Conservation (phyloP, 2,888 invertebrate genomes). For the Acrobasis repandana region DNA sequence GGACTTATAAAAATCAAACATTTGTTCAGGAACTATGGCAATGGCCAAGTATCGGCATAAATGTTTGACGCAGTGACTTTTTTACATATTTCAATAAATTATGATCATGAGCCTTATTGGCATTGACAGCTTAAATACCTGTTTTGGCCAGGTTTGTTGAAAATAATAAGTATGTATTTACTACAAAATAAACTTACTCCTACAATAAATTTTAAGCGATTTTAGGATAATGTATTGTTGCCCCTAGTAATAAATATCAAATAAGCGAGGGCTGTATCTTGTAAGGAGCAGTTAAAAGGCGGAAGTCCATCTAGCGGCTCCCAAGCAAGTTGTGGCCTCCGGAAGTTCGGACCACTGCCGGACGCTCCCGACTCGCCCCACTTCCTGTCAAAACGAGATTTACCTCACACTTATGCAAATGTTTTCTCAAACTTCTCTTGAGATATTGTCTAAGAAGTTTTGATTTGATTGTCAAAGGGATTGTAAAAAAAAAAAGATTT, state of each 20-base stretch:
- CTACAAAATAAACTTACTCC: too few relatives aligned
- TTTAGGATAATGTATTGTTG: slow-evolving; percentile 1
- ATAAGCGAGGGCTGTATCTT: slow-evolving; percentile 18
- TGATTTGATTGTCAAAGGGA: neutral
- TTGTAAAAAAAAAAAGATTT: neutral
- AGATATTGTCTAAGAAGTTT: neutral
- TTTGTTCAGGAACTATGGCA: too few relatives aligned
- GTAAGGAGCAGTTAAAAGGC: slow-evolving; percentile 65
- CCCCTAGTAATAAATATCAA: slow-evolving; percentile 16
- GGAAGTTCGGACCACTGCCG: slow-evolving; percentile 66
- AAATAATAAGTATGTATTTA: too few relatives aligned
- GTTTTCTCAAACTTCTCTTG: neutral
- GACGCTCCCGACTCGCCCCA: slow-evolving; percentile 49
- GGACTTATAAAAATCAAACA: too few relatives aligned
- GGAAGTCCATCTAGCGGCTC: slow-evolving; percentile 74
- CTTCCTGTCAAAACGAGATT: slow-evolving; percentile 57
- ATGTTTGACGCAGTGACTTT: too few relatives aligned
- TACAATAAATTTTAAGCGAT: slow-evolving; percentile 13
- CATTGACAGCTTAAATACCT: too few relatives aligned
- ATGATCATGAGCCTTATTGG: too few relatives aligned
- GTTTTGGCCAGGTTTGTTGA: too few relatives aligned
- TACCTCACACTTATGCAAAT: slow-evolving; percentile 47
- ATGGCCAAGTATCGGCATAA: too few relatives aligned
- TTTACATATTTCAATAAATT: too few relatives aligned
- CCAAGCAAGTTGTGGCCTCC: slow-evolving; percentile 43